Base-by-base conservation (phyloP, 2,113 vertebrate species). In the Phalacrocorax pelagicus region DNA sequence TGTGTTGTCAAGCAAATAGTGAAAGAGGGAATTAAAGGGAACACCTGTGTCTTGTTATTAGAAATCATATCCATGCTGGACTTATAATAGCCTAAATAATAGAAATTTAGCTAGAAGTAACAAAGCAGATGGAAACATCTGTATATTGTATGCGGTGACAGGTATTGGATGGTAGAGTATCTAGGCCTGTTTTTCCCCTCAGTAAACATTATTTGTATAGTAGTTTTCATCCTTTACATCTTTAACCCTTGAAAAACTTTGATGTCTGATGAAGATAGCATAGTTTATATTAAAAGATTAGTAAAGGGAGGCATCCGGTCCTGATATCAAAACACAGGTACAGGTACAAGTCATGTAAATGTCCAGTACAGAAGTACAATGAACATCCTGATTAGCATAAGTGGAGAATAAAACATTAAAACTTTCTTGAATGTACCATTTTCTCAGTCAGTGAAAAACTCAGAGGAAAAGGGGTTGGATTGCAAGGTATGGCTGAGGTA, bases 11-110 rank as follows among this genome's bases (percentile, higher is more conserved):
- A 95, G 78, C 71, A 92, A 92, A 94, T 29, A 83, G 42, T 59
- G 46, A 93, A 92, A 88, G 80, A 95, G 77, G 89, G 84, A 96
- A 95, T 96, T 96, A 93, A 94, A 94, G 71, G 34, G 91, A 97
- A 87, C 96, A 97, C 96, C 95, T 97, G 96, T 91, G 88, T 91
- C 95, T 95, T 94, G 91, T 97, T 97, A 93, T 96, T 96, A 95
- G 91, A 91, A 95, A 95, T 91, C 96, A 94, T 91, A 91, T 92
- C 80, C 73, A 72, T 92, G 83, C 91, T 95, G 93, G 81, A 89
- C 82, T 92, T 91, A 82, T 95, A 95, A 95, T 94, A 92, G 80
- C 55, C 94, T 96, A 90, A 96, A 95, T 97, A 94, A 95, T 66
- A 94, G 58, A 95, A 82, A 95, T 97, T 92, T 94, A 96, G 67